Evolutionary conservation across 2,113 vertebrate genomes (phyloP).

Genomic region (Triplophysa siluroides): DNA sequence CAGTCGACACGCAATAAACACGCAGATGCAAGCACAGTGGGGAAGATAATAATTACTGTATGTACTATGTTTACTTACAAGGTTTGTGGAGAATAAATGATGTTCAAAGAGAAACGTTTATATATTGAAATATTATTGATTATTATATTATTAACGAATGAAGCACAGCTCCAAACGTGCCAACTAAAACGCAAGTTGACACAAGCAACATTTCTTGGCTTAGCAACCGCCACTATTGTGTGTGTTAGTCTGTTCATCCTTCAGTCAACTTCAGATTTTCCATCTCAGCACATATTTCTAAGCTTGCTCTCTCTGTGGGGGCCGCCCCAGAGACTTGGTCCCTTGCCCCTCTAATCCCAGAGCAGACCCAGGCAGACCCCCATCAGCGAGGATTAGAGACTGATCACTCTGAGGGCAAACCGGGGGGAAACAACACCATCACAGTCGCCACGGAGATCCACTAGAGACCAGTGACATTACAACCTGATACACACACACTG

Average conservation of each 20-base stretch:
- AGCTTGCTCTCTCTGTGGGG: conserved; percentile 15
- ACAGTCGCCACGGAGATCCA: conserved; percentile 13
- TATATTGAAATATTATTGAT: too few species aligned
- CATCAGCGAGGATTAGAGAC: conserved; percentile 50
- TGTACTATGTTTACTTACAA: too few species aligned
- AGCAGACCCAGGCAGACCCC: conserved; percentile 29
- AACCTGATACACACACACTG: conserved; percentile 32
- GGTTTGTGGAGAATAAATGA: not conserved
- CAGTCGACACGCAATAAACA: conserved; percentile 8
- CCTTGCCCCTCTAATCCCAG: conserved; percentile 42
- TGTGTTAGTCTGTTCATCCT: not conserved
- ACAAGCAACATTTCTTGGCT: too few species aligned
- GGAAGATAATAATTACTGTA: not conserved
- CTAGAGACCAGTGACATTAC: conserved; percentile 8
- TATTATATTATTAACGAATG: too few species aligned
- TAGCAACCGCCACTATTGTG: not conserved
- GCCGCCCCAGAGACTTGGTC: conserved; percentile 33
- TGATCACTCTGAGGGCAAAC: conserved; percentile 46
- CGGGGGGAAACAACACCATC: conserved; percentile 32
- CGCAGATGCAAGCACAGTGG: not conserved
- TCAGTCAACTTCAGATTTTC: not conserved
- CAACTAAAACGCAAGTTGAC: too few species aligned
- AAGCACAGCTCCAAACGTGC: too few species aligned
- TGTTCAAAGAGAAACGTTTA: not conserved
- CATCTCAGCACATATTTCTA: conserved; percentile 17